These are phyloP conservation scores for Cheiracanthium punctorium DNA, from an alignment of 2,888 invertebrate genomes.

Conservation along the genomic window DNA sequence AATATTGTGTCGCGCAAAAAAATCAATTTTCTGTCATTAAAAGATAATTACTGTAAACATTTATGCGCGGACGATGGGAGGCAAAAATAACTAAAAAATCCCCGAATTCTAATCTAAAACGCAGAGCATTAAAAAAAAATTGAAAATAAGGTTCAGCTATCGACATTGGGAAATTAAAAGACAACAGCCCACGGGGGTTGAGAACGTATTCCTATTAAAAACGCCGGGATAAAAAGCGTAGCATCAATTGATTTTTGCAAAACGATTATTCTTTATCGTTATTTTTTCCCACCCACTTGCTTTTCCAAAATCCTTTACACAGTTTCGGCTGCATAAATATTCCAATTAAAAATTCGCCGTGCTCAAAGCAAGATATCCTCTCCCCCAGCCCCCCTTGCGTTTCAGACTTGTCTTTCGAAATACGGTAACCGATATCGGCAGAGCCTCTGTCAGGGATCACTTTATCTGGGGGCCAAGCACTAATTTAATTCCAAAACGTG, in stretches of 20 bases:
- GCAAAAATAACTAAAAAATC: conserved; percentile 50
- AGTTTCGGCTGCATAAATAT: conserved; percentile 56
- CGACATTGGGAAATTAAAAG: conserved; percentile 66
- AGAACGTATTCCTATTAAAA: conserved; percentile 66
- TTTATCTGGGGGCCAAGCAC: conserved; percentile 18
- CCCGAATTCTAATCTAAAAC: conserved; percentile 56
- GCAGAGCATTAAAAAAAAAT: conserved; percentile 23
- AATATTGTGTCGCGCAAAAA: conserved; percentile 26
- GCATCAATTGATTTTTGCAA: conserved; percentile 65
- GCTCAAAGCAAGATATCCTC: conserved; percentile 8
- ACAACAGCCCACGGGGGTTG: conserved; percentile 50
- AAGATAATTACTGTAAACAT: conserved; percentile 68
- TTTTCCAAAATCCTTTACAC: conserved; percentile 60
- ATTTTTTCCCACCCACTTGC: conserved; percentile 25
- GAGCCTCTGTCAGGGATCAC: conserved; percentile 37
- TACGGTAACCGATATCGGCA: conserved; percentile 66
- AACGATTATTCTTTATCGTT: conserved; percentile 67
- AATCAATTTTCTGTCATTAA: conserved; percentile 70
- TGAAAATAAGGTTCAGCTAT: conserved; percentile 28
- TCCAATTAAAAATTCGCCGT: conserved; percentile 66
- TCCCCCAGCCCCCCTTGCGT: neutral
- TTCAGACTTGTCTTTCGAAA: conserved; percentile 50
- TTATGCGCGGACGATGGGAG: conserved; percentile 6
- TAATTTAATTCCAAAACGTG: conserved; percentile 15
- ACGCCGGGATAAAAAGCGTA: conserved; percentile 39